Evolutionary conservation across 1,140 invertebrate genomes (phyloP).

Genomic region (Sycophila sp.): DNA sequence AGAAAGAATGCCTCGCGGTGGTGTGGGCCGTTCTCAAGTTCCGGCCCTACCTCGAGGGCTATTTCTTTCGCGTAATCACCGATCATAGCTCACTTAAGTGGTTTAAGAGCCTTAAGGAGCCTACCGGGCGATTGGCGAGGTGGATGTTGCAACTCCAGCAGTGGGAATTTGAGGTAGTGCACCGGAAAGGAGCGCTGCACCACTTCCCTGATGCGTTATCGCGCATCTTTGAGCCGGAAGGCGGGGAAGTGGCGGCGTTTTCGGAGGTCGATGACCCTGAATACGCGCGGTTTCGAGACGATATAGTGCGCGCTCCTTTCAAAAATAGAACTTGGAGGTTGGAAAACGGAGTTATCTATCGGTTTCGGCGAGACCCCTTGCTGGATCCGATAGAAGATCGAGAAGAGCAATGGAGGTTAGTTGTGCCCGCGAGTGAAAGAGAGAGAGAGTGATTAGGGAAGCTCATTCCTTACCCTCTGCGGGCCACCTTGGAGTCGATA

Average conservation of each 20-base stretch:
- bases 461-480: too few relatives aligned
- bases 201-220: conserved; percentile 22
- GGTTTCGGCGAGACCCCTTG: too few relatives aligned
- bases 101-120: conserved; percentile 61
- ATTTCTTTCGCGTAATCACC: conserved; percentile 54
- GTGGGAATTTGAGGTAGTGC: conserved; percentile 54
- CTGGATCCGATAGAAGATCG: too few relatives aligned
- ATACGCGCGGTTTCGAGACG: conserved; percentile 28
- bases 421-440: too few relatives aligned
- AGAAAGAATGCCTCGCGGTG: conserved; percentile 65
- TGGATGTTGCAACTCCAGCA: conserved; percentile 61
- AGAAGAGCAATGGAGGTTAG: too few relatives aligned
- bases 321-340: too few relatives aligned
- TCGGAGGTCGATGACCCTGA: not conserved
- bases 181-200: conserved; percentile 37
- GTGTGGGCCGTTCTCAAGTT: conserved; percentile 19
- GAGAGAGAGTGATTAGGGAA: too few relatives aligned
- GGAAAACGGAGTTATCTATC: too few relatives aligned
- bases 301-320: too few relatives aligned
- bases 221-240: not conserved
- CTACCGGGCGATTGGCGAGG: conserved; percentile 56
- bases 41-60: conserved; percentile 54
- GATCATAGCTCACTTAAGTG: conserved; percentile 67
- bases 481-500: too few relatives aligned
- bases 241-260: not conserved